Conservation (phyloP, 2,113 vertebrate species). For the Vulpes ferrilata region DNA sequence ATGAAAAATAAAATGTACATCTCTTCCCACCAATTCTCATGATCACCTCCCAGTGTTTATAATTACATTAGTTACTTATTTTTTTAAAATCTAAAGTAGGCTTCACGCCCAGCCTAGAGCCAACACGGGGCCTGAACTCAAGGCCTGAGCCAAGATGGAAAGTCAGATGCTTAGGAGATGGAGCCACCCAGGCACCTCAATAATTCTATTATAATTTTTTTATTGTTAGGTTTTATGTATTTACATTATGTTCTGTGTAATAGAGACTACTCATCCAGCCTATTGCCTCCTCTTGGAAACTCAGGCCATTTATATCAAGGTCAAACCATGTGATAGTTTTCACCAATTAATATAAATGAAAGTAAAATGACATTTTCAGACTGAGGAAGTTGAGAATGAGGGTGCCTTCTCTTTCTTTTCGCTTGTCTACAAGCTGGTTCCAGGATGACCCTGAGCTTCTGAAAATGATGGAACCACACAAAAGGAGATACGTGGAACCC, state of each 20-base stretch:
- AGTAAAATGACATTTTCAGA: background rate
- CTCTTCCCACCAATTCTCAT: background rate
- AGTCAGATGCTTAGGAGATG: no score
- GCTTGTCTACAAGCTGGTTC: background rate
- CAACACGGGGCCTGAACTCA: no score
- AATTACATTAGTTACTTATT: background rate
- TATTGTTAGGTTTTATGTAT: background rate
- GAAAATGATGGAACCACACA: background rate
- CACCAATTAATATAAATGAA: background rate
- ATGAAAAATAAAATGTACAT: background rate
- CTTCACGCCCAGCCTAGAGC: no score
- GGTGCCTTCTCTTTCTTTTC: background rate
- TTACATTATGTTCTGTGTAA: background rate
- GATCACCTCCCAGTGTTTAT: background rate
- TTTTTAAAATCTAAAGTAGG: no score
- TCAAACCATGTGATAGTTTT: background rate
- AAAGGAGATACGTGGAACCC: background rate
- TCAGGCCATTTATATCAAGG: background rate
- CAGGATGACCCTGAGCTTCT: background rate
- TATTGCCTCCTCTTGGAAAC: background rate
- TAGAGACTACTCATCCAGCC: background rate
- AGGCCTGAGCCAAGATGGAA: no score
- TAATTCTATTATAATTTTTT: background rate
- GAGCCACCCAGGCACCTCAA: background rate
- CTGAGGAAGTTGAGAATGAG: background rate